Evolutionary conservation across 53 echinoderm and acorn worm species (phyloP).

Genomic region (Mesocentrotus franciscanus): DNA sequence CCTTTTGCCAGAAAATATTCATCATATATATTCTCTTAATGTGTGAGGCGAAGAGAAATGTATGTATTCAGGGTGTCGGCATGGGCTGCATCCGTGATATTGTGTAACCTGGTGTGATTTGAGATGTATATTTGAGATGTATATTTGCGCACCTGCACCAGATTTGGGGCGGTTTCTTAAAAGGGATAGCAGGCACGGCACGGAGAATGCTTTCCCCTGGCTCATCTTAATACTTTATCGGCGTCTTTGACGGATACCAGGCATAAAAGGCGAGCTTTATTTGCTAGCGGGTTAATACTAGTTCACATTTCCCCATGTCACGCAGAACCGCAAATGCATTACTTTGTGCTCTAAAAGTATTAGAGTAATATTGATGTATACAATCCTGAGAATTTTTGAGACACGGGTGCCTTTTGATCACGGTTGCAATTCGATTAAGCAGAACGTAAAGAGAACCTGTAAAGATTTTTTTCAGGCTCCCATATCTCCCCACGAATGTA

Average conservation of each 20-base stretch:
- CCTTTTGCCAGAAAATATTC: background rate
- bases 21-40: background rate
- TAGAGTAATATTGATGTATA: too few species aligned
- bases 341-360: too few species aligned
- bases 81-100: background rate
- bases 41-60: too few species aligned
- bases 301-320: too few species aligned
- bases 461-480: too few species aligned
- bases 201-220: background rate
- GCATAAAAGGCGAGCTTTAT: background rate
- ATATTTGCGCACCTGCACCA: conserved; percentile 28
- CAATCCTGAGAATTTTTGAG: too few species aligned
- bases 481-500: too few species aligned
- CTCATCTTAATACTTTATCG: background rate
- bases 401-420: too few species aligned
- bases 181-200: background rate
- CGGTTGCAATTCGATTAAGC: too few species aligned
- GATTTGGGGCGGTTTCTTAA: background rate
- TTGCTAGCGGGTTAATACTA: too few species aligned
- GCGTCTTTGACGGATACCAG: conserved; percentile 7
- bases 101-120: background rate
- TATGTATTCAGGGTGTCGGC: background rate
- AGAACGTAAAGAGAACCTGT: too few species aligned
- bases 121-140: conserved; percentile 20
- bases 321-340: too few species aligned